phyloP scores from a whole-genome alignment of 2,797 vertebrate species.

The Silurus lanzhouensis region DNA sequence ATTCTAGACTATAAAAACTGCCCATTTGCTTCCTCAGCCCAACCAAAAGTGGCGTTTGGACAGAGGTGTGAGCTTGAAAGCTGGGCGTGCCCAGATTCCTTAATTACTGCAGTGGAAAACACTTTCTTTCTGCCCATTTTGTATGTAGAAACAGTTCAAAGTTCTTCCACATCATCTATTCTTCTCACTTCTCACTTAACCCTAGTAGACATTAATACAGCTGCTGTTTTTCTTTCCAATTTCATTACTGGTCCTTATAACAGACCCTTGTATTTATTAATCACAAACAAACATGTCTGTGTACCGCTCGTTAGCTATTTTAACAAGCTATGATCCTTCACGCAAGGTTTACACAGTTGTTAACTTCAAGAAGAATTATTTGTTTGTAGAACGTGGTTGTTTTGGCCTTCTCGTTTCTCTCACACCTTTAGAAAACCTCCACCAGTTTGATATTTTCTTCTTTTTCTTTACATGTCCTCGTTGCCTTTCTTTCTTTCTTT shows the following conservation, averaged over 20 bases:
- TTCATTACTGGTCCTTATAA: background rate
- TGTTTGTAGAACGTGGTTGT: conserved; percentile 19
- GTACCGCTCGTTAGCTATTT: background rate
- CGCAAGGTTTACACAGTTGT: background rate
- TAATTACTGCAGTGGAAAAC: background rate
- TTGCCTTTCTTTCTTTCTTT: background rate
- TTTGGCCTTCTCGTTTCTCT: background rate
- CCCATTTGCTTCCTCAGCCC: conserved; percentile 1
- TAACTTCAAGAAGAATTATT: background rate
- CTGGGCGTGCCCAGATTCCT: background rate
- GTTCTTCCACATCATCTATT: background rate
- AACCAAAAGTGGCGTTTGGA: background rate
- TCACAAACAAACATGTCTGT: background rate
- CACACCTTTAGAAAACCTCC: background rate
- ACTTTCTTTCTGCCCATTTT: background rate
- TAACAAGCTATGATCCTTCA: background rate
- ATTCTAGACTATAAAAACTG: conserved; percentile 5
- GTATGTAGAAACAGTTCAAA: background rate
- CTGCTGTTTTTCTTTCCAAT: background rate
- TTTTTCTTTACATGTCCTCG: background rate
- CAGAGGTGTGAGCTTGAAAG: conserved; percentile 2
- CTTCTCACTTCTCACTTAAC: background rate
- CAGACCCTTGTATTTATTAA: background rate
- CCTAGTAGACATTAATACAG: background rate
- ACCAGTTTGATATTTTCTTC: background rate